Base-by-base conservation (phyloP, 2,113 vertebrate genomes). In the Elephas maximus region DNA sequence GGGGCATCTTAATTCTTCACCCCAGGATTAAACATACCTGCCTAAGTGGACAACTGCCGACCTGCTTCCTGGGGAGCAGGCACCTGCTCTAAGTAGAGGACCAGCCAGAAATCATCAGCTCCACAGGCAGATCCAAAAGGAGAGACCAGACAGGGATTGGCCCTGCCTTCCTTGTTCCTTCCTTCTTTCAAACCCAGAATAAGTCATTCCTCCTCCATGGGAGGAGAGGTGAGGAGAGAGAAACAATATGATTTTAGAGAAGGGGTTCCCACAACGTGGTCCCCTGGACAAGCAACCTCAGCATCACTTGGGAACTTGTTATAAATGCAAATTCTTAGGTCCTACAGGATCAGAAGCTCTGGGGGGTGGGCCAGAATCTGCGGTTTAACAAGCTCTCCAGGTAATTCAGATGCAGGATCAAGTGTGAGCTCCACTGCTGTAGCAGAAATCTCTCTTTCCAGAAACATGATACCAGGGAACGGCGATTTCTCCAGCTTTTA, bases 11-110 rank as follows among this genome's bases (percentile, higher is more conserved):
- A 45, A 20, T 44, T 57, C 41, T 76, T 69, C 21, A 84, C 48
- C 26, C 77, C 74, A 45, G 69, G 76, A 95, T 90, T 86, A 77
- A 90, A 95, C 60, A 26, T 10, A 33, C 65, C 45, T 65, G 23
- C 21, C 83, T 28, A 37, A 71, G 21, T 71, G 45, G 37, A 37
- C 37, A 87, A 60, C 45, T 62, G 85, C 63, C 65, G 48, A 57
- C 21, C 44, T 63, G 33, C 73, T 90, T 41, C 33, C 28, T 73
- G 76, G 33, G 5, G 9, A 62, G 48, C 24, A 88, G 41, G 33
- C 63, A 53, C 51, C 73, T 63, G 14, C 17, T 93, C 26, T 2
- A 18, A 44, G 65, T n/a, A 69, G 28, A 84, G 5, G 51, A 73
- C 74, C 10, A 9, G n/a, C 44, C 53, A 65, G 28, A 83, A 88